Base-by-base conservation (phyloP, 92 coral and sea anemone genomes). In the Siderastrea siderea region DNA sequence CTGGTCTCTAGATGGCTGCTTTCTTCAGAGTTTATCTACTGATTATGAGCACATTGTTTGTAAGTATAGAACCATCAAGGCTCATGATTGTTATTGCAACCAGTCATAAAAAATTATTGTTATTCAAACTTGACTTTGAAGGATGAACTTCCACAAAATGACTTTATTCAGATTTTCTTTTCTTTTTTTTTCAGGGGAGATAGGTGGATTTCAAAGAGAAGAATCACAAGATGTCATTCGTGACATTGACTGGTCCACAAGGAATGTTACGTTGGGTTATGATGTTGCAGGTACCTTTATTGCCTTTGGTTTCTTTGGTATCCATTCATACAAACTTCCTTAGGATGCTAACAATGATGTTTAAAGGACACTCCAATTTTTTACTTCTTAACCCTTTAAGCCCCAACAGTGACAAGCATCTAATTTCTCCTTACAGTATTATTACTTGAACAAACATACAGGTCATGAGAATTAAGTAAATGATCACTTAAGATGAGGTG, bases 1-100 rank as follows among this genome's bases (percentile, higher is more conserved):
- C 79, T 95, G 98, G 98, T 95, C 98, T 59, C 89, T 80, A 38
- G 98, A 95, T 64, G 98, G 98, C 68, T 95, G 98, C 70, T 95
- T 95, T 78, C 88, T 95, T 53, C 96, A 93, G 62, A 95, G 98
- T 78, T 84, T 95, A 75, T 93, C 95, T 60, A 89, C 96, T 3
- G 98, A 88, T 63, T 95, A 93, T 75, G 95, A 95, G 74, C 94
- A 91, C 86, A 95, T 95, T 65, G 95, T 94, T 63, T 94, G 98
- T 94, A 90, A 89, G 98, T 92, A 11, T 44, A 54, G 48, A 47
- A 43, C 38, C 9, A 49, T 60, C 2, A 60, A 55, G 7, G 7
- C 17, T 9, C 63, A 65, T 47, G 13, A 3, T 53, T 61, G 14
- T 16, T 14, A 8, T 19, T 48, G 43, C 63, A 47, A 75, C 48